phyloP scores from a whole-genome alignment of 2,888 invertebrate species.

The Exocentrus adspersus region DNA sequence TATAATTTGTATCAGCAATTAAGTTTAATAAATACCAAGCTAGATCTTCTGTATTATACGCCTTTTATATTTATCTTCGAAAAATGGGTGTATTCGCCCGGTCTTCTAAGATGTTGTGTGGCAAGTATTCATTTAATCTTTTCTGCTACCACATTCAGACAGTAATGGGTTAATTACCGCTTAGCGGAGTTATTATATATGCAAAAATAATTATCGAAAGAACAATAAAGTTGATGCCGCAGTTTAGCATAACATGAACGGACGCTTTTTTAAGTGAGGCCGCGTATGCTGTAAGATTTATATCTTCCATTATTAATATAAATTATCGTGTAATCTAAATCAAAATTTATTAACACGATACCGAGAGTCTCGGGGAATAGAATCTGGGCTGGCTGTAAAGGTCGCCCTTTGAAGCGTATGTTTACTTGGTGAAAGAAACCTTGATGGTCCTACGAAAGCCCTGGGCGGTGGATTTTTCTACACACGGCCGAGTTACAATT shows the following conservation, averaged over 20 bases:
- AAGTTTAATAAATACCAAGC: slow-evolving; percentile 55
- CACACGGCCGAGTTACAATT: too few species aligned
- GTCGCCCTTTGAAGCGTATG: too few species aligned
- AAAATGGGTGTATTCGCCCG: slow-evolving; percentile 44
- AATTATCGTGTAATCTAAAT: slow-evolving; percentile 22
- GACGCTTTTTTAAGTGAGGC: slow-evolving; percentile 8
- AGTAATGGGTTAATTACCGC: slow-evolving; percentile 46
- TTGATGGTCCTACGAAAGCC: too few species aligned
- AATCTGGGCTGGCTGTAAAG: too few species aligned
- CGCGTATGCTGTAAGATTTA: slow-evolving; percentile 13
- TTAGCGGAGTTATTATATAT: slow-evolving; percentile 38
- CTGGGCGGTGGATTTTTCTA: too few species aligned
- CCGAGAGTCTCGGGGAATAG: neutral
- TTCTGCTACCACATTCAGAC: slow-evolving; percentile 40
- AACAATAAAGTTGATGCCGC: slow-evolving; percentile 38
- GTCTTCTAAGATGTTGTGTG: slow-evolving; percentile 38
- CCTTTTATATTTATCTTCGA: slow-evolving; percentile 53
- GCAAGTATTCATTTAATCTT: slow-evolving; percentile 40
- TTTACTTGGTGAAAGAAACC: too few species aligned
- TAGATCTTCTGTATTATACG: slow-evolving; percentile 52
- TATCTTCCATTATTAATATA: slow-evolving; percentile 28
- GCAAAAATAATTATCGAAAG: slow-evolving; percentile 44
- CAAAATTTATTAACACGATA: slow-evolving; percentile 16
- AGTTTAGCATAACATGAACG: slow-evolving; percentile 21
- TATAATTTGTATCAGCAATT: slow-evolving; percentile 62